Evolutionary conservation across 2,888 invertebrate genomes (phyloP).

Genomic region (Eupithecia subfuscata): DNA sequence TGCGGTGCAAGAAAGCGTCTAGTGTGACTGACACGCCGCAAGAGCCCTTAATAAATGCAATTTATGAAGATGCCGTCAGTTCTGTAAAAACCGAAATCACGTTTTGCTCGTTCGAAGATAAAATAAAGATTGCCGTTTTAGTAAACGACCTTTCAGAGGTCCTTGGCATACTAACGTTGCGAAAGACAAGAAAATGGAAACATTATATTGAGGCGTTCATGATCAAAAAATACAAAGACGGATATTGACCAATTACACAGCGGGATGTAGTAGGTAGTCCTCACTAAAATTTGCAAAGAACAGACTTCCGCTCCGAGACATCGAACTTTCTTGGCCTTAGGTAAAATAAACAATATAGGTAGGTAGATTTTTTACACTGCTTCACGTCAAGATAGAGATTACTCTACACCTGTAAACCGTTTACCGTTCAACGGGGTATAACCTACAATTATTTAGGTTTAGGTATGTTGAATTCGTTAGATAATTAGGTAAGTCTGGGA

Average conservation of each 20-base stretch:
- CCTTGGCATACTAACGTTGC: constrained; percentile 76
- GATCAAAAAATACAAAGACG: constrained; percentile 3
- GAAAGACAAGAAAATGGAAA: constrained; percentile 70
- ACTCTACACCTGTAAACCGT: constrained; percentile 24
- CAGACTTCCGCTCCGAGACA: neutral
- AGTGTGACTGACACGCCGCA: constrained; percentile 26
- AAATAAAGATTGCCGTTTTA: constrained; percentile 82
- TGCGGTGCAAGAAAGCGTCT: constrained; percentile 21
- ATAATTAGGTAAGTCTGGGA: constrained; percentile 17
- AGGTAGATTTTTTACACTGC: neutral
- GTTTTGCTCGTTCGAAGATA: constrained; percentile 67
- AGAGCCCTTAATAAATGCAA: constrained; percentile 33
- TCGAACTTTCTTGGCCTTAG: neutral
- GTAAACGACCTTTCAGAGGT: constrained; percentile 75
- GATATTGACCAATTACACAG: constrained; percentile 8
- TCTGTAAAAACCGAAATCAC: constrained; percentile 64
- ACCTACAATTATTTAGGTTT: constrained; percentile 27
- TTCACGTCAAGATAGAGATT: constrained; percentile 5
- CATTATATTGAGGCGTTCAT: constrained; percentile 58
- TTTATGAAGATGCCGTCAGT: constrained; percentile 45
- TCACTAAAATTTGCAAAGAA: neutral
- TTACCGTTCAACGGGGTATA: constrained; percentile 21
- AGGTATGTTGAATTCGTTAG: constrained; percentile 5
- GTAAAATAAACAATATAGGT: neutral
- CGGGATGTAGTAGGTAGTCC: constrained; percentile 6